Conservation (phyloP, 2,113 vertebrate species). For the Cavia aperea region DNA sequence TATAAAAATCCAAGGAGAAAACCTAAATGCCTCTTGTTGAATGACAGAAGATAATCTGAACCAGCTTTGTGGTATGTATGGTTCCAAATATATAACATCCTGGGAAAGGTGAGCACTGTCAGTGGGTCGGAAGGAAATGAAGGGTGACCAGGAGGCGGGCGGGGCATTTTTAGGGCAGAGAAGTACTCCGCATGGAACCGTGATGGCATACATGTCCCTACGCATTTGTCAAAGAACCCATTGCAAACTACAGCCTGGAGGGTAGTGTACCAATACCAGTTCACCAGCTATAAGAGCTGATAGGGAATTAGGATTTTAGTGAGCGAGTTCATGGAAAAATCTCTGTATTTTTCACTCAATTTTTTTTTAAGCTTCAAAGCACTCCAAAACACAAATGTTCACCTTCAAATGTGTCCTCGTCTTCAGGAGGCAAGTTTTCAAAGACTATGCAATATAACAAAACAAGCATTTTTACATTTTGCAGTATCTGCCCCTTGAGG, state of each 20-base stretch:
- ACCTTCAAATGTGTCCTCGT: not conserved
- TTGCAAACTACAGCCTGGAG: not conserved
- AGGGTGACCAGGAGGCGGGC: not conserved
- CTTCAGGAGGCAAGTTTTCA: not conserved
- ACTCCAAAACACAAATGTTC: not conserved
- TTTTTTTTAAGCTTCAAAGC: not conserved
- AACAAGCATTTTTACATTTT: not conserved
- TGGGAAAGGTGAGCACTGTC: not conserved
- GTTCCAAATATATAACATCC: not conserved
- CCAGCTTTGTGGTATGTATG: rapidly evolving
- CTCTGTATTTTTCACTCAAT: not conserved
- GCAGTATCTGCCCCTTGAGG: not conserved
- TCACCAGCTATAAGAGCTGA: not conserved
- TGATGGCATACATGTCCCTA: not conserved
- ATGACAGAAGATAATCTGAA: not conserved
- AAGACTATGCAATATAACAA: not conserved
- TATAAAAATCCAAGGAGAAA: not conserved
- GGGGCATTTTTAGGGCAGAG: not conserved
- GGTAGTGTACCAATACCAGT: not conserved
- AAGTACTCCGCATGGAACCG: not conserved
- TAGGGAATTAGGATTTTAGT: not conserved
- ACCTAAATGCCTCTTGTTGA: not conserved
- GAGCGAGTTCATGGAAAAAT: not conserved
- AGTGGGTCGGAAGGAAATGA: not conserved
- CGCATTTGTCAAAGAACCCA: not conserved